These are phyloP conservation scores for Seriola quinqueradiata DNA, from an alignment of 2,113 vertebrate species.

Conservation along the genomic window DNA sequence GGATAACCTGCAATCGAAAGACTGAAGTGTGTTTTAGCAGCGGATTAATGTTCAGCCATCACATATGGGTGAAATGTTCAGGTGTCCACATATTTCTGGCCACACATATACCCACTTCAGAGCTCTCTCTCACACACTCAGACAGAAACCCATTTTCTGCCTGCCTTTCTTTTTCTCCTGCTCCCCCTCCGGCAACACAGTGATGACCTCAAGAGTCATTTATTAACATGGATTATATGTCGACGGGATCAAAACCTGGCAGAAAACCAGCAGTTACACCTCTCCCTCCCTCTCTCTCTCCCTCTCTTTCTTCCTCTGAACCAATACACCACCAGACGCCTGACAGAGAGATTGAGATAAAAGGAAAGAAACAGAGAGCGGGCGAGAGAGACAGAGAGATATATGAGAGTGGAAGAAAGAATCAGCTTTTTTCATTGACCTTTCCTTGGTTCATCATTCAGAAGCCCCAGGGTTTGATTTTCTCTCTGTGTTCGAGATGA, in stretches of 20 bases:
- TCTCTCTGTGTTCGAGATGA: constrained; percentile 33
- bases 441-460: constrained; percentile 54
- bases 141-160: constrained; percentile 24
- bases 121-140: neutral
- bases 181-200: constrained; percentile 29
- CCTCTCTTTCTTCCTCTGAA: neutral
- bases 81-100: constrained; percentile 8
- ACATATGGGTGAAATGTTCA: neutral
- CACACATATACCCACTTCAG: neutral
- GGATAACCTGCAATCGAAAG: neutral
- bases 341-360: constrained; percentile 24
- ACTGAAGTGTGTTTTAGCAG: neutral
- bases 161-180: constrained; percentile 19
- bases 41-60: neutral
- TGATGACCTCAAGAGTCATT: constrained; percentile 57
- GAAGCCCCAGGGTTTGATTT: constrained; percentile 50
- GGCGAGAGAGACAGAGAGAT: constrained; percentile 12
- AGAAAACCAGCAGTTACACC: constrained; percentile 30
- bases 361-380: constrained; percentile 4
- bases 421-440: constrained; percentile 48
- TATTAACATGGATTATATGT: constrained; percentile 72
- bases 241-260: constrained; percentile 44
- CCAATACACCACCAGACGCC: constrained; percentile 1
- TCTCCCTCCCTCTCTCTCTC: neutral
- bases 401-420: constrained; percentile 23